A percentile compares a stretch with the other conserved stretches of the same genome.
Conservation (phyloP, 2,797 vertebrate species). For the Threskiornis aethiopicus region DNA sequence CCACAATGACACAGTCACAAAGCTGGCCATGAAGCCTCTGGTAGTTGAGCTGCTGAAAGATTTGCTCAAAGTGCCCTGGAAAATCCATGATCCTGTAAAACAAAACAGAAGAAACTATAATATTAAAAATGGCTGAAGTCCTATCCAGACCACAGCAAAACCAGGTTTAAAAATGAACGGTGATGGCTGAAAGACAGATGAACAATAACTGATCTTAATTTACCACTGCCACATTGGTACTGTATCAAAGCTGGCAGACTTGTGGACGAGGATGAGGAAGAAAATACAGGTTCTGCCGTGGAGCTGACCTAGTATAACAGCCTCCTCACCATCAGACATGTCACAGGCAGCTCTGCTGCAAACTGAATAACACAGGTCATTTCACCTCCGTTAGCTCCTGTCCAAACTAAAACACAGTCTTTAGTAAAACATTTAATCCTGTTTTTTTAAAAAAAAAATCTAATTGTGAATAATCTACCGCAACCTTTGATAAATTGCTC, state of each 20-base stretch:
- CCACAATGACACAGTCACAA: constrained; percentile 95
- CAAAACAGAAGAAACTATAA: background rate
- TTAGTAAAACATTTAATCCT: background rate
- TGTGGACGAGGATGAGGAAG: background rate
- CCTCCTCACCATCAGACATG: background rate
- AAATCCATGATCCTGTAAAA: constrained; percentile 92
- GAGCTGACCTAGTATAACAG: background rate
- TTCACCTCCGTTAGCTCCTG: background rate
- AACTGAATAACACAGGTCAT: rapidly evolving
- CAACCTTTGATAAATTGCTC: background rate
- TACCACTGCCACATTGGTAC: background rate
- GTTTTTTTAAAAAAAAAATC: background rate
- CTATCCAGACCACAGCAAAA: background rate
- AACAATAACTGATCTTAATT: background rate
- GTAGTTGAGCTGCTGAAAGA: constrained; percentile 98
- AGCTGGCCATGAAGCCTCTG: constrained; percentile 95
- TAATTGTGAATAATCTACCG: background rate
- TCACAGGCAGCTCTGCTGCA: background rate
- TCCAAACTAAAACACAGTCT: background rate
- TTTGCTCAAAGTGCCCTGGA: constrained; percentile 95
- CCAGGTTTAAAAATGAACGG: background rate
- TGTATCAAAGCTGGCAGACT: background rate
- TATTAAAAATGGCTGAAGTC: background rate
- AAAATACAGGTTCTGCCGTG: background rate
- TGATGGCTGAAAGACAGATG: background rate